Conservation (phyloP, 2,888 invertebrate species). For the Amiota minor region DNA sequence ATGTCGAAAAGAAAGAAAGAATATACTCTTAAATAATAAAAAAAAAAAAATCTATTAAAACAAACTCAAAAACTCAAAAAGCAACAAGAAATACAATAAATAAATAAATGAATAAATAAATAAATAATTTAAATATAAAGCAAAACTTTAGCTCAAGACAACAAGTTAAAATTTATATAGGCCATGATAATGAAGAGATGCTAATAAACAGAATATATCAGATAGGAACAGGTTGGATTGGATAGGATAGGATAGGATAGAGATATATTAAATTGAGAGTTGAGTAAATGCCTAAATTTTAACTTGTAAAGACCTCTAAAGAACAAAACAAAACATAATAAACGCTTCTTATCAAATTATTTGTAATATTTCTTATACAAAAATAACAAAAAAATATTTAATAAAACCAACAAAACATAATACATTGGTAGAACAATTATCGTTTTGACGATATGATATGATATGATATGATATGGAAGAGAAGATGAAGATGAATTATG, state of each 20-base stretch:
- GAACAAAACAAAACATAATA: neutral
- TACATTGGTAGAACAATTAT: slow-evolving; percentile 38
- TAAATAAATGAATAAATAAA: slow-evolving; percentile 9
- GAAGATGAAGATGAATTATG: no score
- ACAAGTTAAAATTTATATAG: neutral
- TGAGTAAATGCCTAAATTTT: no score
- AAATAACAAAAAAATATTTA: neutral
- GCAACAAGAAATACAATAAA: neutral
- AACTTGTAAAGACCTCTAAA: neutral
- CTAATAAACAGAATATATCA: neutral
- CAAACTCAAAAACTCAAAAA: neutral
- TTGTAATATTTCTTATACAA: slow-evolving; percentile 16
- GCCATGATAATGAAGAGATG: neutral
- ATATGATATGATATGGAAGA: neutral
- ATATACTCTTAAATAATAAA: slow-evolving; percentile 25
- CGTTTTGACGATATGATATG: slow-evolving; percentile 42
- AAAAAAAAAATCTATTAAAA: neutral
- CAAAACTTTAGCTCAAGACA: slow-evolving; percentile 17
- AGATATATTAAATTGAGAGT: no score
- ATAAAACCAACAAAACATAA: neutral
- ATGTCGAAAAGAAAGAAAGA: neutral
- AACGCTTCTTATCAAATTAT: slow-evolving; percentile 13
- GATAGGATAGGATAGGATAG: no score
- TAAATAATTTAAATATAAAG: neutral
- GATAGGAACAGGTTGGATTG: no score